A percentile compares a stretch with the other conserved stretches of the same genome.
These are phyloP conservation scores for Ctenopoma kingsleyae DNA, from an alignment of 2,797 vertebrate species.

Conservation along the genomic window DNA sequence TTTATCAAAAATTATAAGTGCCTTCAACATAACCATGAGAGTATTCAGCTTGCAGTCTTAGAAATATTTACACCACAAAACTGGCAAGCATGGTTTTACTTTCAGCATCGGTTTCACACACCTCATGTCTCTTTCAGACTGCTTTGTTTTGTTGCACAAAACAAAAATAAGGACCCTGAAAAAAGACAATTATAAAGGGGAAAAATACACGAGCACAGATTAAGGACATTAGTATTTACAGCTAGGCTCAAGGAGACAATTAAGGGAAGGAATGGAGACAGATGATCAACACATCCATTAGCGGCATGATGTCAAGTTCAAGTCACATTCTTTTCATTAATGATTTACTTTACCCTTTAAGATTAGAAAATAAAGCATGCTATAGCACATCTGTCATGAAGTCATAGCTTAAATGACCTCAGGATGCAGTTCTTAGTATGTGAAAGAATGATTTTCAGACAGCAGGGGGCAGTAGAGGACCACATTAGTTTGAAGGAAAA, in stretches of 20 bases:
- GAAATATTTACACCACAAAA: constrained; percentile 78
- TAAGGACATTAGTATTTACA: constrained; percentile 86
- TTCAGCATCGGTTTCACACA: constrained; percentile 83
- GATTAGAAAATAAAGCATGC: constrained; percentile 78
- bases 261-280: constrained; percentile 61
- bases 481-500: constrained; percentile 52
- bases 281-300: constrained; percentile 81
- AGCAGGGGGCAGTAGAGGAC: constrained; percentile 79
- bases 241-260: constrained; percentile 81
- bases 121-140: constrained; percentile 78
- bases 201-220: constrained; percentile 76
- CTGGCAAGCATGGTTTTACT: constrained; percentile 81
- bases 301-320: constrained; percentile 79
- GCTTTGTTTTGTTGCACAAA: constrained; percentile 93
- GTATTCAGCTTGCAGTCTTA: constrained; percentile 76
- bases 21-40: constrained; percentile 85
- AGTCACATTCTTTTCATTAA: constrained; percentile 80
- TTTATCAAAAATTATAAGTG: constrained; percentile 87
- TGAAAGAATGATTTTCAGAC: constrained; percentile 55
- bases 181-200: constrained; percentile 82
- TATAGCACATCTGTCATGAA: constrained; percentile 58
- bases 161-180: constrained; percentile 92
- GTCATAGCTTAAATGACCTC: constrained; percentile 46
- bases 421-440: constrained; percentile 47
- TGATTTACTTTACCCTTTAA: constrained; percentile 70